phyloP scores from a whole-genome alignment of 2,888 invertebrate genomes.

The Lathronympha strigana region DNA sequence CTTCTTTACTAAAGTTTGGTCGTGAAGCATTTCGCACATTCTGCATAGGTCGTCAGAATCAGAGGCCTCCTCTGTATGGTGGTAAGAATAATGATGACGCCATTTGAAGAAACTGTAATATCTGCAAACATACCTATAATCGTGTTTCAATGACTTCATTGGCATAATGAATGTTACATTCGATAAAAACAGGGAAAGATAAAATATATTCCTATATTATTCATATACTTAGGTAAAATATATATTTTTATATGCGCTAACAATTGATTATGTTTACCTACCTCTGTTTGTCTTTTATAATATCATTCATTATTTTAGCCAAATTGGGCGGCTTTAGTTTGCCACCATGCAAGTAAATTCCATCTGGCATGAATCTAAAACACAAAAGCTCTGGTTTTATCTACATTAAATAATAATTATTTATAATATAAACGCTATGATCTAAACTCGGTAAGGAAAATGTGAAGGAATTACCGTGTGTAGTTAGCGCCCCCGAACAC shows the following conservation, averaged over 20 bases:
- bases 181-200: too few species aligned
- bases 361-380: conserved; percentile 50
- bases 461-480: conserved; percentile 31
- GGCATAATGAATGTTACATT: neutral
- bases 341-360: conserved; percentile 54
- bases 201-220: neutral
- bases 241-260: too few species aligned
- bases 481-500: conserved; percentile 45
- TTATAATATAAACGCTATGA: neutral
- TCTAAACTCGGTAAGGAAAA: neutral
- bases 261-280: too few species aligned
- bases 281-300: conserved; percentile 49
- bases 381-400: too few species aligned
- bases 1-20: conserved; percentile 46
- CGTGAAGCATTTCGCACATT: conserved; percentile 51
- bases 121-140: conserved; percentile 2
- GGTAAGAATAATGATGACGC: conserved; percentile 56
- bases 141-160: neutral
- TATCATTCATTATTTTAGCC: conserved; percentile 49
- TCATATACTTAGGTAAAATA: neutral
- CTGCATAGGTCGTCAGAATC: conserved; percentile 53
- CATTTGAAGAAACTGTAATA: conserved; percentile 57
- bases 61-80: conserved; percentile 43
- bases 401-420: neutral
- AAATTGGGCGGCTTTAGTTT: conserved; percentile 44